Percentiles rank a stretch among this genome's conserved stretches.
Evolutionary conservation across 2,888 invertebrate species (phyloP).

Genomic region (Rotaria socialis): DNA sequence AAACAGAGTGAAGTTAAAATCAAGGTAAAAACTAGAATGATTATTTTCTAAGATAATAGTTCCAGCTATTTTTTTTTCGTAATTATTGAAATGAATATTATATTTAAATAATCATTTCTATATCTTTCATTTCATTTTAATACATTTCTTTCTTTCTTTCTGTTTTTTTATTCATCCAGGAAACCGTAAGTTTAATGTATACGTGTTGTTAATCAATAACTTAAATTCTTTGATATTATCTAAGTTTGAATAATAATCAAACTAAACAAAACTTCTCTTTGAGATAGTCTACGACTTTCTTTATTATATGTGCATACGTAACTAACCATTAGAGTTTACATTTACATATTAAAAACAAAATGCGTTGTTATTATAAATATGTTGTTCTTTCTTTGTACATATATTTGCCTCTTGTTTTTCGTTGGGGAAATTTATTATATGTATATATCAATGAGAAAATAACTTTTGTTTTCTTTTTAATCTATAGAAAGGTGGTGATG

Average conservation of each 20-base stretch:
- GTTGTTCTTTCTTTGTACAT: not conserved
- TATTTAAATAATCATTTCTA: too few species aligned
- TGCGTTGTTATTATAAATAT: not conserved
- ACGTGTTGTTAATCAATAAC: not conserved
- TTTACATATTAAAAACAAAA: not conserved
- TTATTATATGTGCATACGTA: not conserved
- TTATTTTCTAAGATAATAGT: too few species aligned
- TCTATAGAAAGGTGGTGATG: slow-evolving; percentile 48
- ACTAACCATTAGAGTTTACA: not conserved
- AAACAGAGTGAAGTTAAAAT: slow-evolving; percentile 87
- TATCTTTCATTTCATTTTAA: not conserved
- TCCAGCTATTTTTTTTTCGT: too few species aligned
- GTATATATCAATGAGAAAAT: not conserved
- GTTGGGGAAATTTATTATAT: not conserved
- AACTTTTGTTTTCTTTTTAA: not conserved
- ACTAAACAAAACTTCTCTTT: not conserved
- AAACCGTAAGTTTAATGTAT: slow-evolving; percentile 4
- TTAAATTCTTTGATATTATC: not conserved
- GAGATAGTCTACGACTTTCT: not conserved
- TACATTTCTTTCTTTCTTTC: not conserved
- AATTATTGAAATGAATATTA: too few species aligned
- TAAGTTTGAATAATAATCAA: not conserved
- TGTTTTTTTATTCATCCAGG: not conserved
- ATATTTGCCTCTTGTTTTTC: not conserved
- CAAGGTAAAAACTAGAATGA: slow-evolving; percentile 68